A percentile compares a stretch with the other conserved stretches of the same genome.
Evolutionary conservation across 1,140 invertebrate genomes (phyloP).

Genomic region (Lepidotrigona ventralis): DNA sequence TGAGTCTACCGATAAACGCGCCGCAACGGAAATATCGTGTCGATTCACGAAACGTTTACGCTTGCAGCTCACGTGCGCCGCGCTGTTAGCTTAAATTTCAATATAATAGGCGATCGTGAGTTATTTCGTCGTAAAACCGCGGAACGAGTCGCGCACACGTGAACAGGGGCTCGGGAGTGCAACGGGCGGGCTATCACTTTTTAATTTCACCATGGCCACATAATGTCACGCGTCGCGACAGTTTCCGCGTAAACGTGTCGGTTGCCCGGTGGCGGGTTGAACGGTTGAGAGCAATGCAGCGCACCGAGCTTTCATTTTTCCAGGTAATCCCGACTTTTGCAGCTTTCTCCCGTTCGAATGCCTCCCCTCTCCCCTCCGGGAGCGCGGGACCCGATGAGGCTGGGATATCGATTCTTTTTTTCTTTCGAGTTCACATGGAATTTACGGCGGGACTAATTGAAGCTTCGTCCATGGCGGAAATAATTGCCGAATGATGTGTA

Average conservation of each 20-base stretch:
- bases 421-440: neutral
- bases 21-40: neutral
- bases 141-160: neutral
- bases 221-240: constrained; percentile 18
- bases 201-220: constrained; percentile 26
- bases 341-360: too few relatives aligned
- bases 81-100: constrained; percentile 20
- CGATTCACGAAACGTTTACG: neutral
- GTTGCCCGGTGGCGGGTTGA: too few relatives aligned
- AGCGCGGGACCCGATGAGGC: neutral
- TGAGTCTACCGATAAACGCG: neutral
- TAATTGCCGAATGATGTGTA: neutral
- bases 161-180: neutral
- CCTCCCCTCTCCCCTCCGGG: too few relatives aligned
- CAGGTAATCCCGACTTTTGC: neutral
- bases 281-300: neutral
- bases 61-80: neutral
- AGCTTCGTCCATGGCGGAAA: neutral
- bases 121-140: constrained; percentile 27
- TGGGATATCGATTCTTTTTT: neutral
- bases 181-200: constrained; percentile 14
- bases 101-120: constrained; percentile 24
- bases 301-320: neutral
- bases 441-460: neutral
- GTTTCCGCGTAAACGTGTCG: constrained; percentile 15